phyloP scores from a whole-genome alignment of 2,797 vertebrate species.

The Cynodonichthys magdalenae region DNA sequence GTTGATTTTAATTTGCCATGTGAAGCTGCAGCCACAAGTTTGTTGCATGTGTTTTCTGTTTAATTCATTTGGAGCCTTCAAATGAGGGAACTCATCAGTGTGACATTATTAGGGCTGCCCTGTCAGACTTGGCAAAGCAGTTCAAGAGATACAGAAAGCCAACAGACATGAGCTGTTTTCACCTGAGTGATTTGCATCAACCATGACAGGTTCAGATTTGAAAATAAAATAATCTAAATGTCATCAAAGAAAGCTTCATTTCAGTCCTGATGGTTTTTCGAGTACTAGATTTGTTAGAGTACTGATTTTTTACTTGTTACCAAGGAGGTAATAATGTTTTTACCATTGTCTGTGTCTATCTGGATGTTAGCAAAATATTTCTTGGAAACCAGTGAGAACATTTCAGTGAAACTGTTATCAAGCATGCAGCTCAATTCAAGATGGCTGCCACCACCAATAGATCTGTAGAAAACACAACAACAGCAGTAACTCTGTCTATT shows the following conservation, averaged over 20 bases:
- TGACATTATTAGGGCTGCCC: slow-evolving; percentile 7
- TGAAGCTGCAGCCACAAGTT: not conserved
- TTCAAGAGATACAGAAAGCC: not conserved
- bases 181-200: not conserved
- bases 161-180: not conserved
- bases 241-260: not conserved
- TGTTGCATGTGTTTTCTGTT: slow-evolving; percentile 1
- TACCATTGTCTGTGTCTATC: no score
- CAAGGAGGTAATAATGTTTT: no score
- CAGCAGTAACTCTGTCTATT: no score
- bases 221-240: not conserved
- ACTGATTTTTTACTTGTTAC: no score
- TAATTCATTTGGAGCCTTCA: slow-evolving; percentile 4
- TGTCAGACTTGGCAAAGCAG: slow-evolving; percentile 10
- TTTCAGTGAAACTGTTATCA: no score
- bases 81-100: slow-evolving; percentile 2
- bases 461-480: no score
- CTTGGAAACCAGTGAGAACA: no score
- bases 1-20: not conserved
- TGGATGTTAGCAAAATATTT: no score
- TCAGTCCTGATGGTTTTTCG: not conserved
- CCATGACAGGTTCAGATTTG: not conserved
- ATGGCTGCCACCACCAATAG: no score
- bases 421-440: no score
- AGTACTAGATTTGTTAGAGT: not conserved